Evolutionary conservation across 2,113 vertebrate genomes (phyloP).

Genomic region (Opisthocomus hoazin): DNA sequence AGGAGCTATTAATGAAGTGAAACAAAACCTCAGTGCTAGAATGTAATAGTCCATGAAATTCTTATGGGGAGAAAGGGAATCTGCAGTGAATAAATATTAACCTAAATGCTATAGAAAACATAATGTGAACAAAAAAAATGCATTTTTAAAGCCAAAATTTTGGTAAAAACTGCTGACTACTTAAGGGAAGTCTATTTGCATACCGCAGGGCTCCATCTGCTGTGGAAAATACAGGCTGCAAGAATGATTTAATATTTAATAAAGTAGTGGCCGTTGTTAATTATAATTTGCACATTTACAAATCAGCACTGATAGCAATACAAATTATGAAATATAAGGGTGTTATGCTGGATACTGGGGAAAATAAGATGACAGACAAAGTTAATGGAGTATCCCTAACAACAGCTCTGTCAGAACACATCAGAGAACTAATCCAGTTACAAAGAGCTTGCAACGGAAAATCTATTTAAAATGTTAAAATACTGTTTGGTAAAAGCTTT

Average conservation of each 20-base stretch:
- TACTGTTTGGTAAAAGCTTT: conserved; percentile 94
- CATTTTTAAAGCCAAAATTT: conserved; percentile 78
- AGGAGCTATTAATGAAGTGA: conserved; percentile 85
- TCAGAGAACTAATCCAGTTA: conserved; percentile 97
- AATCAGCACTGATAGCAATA: conserved; percentile 99
- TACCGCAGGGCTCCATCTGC: conserved; percentile 92
- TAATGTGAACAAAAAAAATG: conserved; percentile 70
- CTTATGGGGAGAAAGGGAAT: conserved; percentile 78
- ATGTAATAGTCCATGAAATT: conserved; percentile 81
- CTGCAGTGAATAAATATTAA: conserved; percentile 90
- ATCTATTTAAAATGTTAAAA: conserved; percentile 99
- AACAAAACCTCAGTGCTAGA: conserved; percentile 79
- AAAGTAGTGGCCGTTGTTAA: conserved; percentile 94
- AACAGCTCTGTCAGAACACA: conserved; percentile 93
- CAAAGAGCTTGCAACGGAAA: conserved; percentile 85
- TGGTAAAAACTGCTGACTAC: conserved; percentile 86
- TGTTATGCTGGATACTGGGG: conserved; percentile 83
- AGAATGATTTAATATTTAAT: conserved; percentile 99
- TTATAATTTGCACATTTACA: conserved; percentile 99
- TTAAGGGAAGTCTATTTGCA: conserved; percentile 87
- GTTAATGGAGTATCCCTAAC: conserved; percentile 99
- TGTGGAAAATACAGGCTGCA: conserved; percentile 87
- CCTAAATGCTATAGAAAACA: conserved; percentile 79
- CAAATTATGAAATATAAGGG: conserved; percentile 99
- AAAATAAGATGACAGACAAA: conserved; percentile 97